Conservation (phyloP, 2,888 invertebrate species). For the Galerucella pusilla region DNA sequence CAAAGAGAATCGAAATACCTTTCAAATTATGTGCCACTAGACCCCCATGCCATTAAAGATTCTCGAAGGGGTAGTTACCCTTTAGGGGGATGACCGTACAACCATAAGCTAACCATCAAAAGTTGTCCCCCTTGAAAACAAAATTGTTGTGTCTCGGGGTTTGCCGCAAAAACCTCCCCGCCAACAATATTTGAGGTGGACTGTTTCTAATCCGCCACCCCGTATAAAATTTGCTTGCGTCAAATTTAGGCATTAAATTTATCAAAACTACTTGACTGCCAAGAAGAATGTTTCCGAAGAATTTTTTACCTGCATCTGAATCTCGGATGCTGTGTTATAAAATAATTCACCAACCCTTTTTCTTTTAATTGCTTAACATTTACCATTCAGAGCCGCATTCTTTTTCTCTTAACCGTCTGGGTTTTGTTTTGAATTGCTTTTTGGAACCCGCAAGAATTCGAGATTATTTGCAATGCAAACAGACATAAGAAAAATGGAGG, state of each 20-base stretch:
- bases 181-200: too few relatives aligned
- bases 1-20: too few relatives aligned
- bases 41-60: too few relatives aligned
- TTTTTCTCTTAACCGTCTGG: background rate
- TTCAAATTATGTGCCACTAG: too few relatives aligned
- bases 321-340: background rate
- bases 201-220: too few relatives aligned
- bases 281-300: background rate
- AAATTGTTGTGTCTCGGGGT: too few relatives aligned
- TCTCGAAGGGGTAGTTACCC: too few relatives aligned
- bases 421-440: slow-evolving; percentile 7
- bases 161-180: too few relatives aligned
- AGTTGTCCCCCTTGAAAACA: too few relatives aligned
- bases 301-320: slow-evolving; percentile 1
- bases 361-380: background rate
- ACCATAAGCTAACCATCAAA: too few relatives aligned
- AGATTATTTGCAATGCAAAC: slow-evolving; percentile 2
- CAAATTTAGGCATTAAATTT: background rate
- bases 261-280: background rate
- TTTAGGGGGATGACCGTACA: too few relatives aligned
- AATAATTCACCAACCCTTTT: slow-evolving; percentile 7
- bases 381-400: background rate
- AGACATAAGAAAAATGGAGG: background rate
- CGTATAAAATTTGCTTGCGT: background rate
- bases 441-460: slow-evolving; percentile 1